A percentile compares a stretch with the other conserved stretches of the same genome.
Conservation (phyloP, 92 coral and sea anemone species). For the Pocillopora meandrina region DNA sequence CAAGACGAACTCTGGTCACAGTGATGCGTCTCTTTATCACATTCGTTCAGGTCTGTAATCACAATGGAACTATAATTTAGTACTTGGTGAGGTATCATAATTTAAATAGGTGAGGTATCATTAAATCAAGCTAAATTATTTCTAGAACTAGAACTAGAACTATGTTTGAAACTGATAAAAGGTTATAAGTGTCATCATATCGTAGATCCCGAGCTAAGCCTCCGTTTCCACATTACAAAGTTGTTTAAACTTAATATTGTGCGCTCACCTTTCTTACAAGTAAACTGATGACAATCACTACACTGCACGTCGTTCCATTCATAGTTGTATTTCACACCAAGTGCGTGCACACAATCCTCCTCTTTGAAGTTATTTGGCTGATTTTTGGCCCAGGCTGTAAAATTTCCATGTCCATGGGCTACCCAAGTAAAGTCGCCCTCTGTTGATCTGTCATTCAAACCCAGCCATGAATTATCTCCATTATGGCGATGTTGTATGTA, state of each 20-base stretch:
- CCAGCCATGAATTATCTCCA: not conserved
- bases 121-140: too few relatives aligned
- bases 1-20: not conserved
- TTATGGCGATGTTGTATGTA: not conserved
- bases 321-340: not conserved
- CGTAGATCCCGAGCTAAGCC: not conserved
- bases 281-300: not conserved
- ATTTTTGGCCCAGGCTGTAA: conserved; percentile 1
- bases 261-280: not conserved
- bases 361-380: not conserved
- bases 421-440: conserved; percentile 4
- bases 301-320: not conserved
- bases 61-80: not conserved
- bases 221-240: not conserved
- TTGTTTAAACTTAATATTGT: not conserved
- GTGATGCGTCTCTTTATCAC: not conserved
- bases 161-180: too few relatives aligned
- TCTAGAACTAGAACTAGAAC: too few relatives aligned
- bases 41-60: not conserved
- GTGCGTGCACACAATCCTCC: not conserved
- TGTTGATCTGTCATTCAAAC: not conserved
- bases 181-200: too few relatives aligned
- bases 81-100: not conserved
- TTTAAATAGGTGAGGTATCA: too few relatives aligned
- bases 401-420: not conserved